phyloP scores from a whole-genome alignment of 2,888 invertebrate genomes.

The Koerneria pararmatus region DNA sequence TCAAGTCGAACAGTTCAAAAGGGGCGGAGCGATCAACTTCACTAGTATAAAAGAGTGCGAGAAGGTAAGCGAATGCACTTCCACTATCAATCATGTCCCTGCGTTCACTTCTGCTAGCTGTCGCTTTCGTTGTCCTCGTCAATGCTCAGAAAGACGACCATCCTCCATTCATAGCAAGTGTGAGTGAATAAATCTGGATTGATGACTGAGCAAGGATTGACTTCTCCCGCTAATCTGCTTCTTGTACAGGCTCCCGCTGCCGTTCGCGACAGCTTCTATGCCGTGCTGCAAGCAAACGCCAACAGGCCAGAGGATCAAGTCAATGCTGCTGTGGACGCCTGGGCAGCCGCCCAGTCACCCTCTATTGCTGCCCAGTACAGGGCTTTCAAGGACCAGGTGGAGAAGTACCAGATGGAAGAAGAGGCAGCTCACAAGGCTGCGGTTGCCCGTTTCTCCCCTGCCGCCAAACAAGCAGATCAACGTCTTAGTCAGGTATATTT shows the following conservation, averaged over 20 bases:
- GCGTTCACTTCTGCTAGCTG: conserved; percentile 33
- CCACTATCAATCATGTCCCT: conserved; percentile 20
- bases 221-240: neutral
- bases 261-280: conserved; percentile 4
- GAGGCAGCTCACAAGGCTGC: conserved; percentile 49
- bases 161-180: conserved; percentile 48
- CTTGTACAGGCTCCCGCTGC: conserved; percentile 9
- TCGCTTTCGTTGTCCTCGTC: conserved; percentile 35
- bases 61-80: too few species aligned
- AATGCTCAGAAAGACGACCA: conserved; percentile 32
- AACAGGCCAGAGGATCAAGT: conserved; percentile 20
- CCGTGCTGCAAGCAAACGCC: conserved; percentile 16
- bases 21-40: too few species aligned
- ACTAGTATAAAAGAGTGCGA: too few species aligned
- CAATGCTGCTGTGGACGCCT: conserved; percentile 17
- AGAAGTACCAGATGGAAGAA: conserved; percentile 36
- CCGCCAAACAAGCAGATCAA: conserved; percentile 34
- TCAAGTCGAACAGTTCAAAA: too few species aligned
- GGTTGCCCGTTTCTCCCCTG: conserved; percentile 46
- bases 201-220: neutral
- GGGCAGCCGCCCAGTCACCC: conserved; percentile 10
- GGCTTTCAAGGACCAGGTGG: conserved; percentile 8
- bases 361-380: conserved; percentile 2
- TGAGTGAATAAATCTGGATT: neutral
- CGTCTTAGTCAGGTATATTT: conserved; percentile 8